These are phyloP conservation scores for Drosophila sp. DNA, from an alignment of 1,140 invertebrate species.

Conservation along the genomic window DNA sequence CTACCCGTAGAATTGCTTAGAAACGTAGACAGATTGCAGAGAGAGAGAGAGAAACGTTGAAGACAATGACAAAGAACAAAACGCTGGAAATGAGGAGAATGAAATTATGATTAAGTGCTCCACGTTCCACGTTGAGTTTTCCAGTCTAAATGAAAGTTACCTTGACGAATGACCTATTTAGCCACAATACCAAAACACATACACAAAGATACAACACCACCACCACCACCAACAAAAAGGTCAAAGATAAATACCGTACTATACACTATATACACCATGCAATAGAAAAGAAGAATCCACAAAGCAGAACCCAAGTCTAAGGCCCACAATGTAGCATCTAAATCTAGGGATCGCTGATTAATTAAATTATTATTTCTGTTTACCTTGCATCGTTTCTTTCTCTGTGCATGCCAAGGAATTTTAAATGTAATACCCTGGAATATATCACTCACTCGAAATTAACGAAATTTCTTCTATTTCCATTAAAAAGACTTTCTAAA, in stretches of 20 bases:
- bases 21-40: slow-evolving; percentile 4
- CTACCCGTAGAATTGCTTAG: slow-evolving; percentile 32
- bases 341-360: slow-evolving; percentile 41
- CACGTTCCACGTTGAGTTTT: slow-evolving; percentile 67
- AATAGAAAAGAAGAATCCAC: slow-evolving; percentile 42
- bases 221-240: slow-evolving; percentile 57
- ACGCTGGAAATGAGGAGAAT: slow-evolving; percentile 52
- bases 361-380: slow-evolving; percentile 50
- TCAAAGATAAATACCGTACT: slow-evolving; percentile 69
- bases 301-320: slow-evolving; percentile 47
- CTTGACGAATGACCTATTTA: slow-evolving; percentile 83
- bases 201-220: slow-evolving; percentile 15
- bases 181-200: slow-evolving; percentile 70
- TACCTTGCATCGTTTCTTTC: slow-evolving; percentile 1
- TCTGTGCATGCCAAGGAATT: slow-evolving; percentile 9
- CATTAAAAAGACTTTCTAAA: slow-evolving; percentile 25
- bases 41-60: slow-evolving; percentile 2
- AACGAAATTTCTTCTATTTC: slow-evolving; percentile 18
- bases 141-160: slow-evolving; percentile 83
- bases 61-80: slow-evolving; percentile 76
- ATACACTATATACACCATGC: slow-evolving; percentile 1
- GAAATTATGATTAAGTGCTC: slow-evolving; percentile 78
- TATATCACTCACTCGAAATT: slow-evolving; percentile 16
- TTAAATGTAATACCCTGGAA: slow-evolving; percentile 26
- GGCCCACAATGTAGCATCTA: slow-evolving; percentile 18